Evolutionary conservation across 2,113 vertebrate species (phyloP), one percentile per base, ranked within the genome.

Genomic region (Pelecanus crispus): DNA sequence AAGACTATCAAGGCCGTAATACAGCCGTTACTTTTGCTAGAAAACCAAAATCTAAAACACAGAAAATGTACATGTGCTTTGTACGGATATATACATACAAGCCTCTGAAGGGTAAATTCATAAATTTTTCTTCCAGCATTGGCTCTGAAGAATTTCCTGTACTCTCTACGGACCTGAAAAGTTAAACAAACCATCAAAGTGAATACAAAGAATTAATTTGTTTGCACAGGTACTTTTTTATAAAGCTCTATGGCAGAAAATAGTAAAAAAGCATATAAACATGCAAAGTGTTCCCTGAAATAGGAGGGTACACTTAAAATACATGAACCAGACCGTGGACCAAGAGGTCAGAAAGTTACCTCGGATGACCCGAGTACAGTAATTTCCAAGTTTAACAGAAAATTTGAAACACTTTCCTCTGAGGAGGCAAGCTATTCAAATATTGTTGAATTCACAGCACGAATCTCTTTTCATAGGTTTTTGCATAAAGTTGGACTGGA

Each of bases 111-210:
- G 28, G 98, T 99, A 97, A 99, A 99, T 81, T 99, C 98, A 91
- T 99, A 99, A 93, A 99, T 99, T 98, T 99, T 99, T 98, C 98
- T 99, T 83, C 99, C 99, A 29, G 99, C 99, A 71, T 99, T 99
- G 81, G 99, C 99, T 97, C 99, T 99, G 98, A 99, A 99, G 98
- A 99, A 99, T 92, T 99, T 99, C 86, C 99, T 98, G 98, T 99
- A 99, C 61, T 99, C 99, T 94, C 99, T 98, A 82, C 99, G 99
- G 53, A 99, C 99, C 99, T 99, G 97, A 79, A 95, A 96, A 96
- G 86, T 95, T 55, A 94, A 97, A 97, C 42, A 96, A 97, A 93
- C 13, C 22, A 74, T 72, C 49, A 67, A 79, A 93, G 71, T 96
- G 42, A 96, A 63, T 70, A 63, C 4, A 56, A 29, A 84, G 44